These are phyloP conservation scores for Mythimna pallens DNA, from an alignment of 2,888 invertebrate genomes.

Conservation along the genomic window DNA sequence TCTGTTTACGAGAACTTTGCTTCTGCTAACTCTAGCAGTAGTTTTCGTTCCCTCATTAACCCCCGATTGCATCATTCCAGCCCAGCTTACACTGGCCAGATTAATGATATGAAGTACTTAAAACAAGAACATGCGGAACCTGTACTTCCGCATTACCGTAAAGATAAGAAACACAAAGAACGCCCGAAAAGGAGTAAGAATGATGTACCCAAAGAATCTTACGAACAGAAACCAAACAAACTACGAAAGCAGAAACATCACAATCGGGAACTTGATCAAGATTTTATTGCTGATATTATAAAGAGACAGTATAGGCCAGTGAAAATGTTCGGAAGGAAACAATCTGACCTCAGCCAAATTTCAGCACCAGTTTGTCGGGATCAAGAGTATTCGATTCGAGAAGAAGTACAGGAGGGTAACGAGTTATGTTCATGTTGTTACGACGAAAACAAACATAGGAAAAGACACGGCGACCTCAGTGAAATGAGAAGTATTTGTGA, in stretches of 20 bases:
- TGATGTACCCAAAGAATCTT: constrained; percentile 52
- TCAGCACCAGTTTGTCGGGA: constrained; percentile 86
- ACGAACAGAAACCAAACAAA: constrained; percentile 62
- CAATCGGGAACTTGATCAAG: constrained; percentile 73
- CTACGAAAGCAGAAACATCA: constrained; percentile 65
- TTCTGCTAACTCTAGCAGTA: constrained; percentile 71
- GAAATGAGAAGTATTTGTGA: constrained; percentile 83
- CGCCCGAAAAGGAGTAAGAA: constrained; percentile 46
- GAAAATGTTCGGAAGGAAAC: constrained; percentile 77
- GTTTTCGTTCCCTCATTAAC: constrained; percentile 74
- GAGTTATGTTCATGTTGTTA: constrained; percentile 81
- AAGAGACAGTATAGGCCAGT: constrained; percentile 82
- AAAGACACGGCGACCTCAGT: constrained; percentile 68
- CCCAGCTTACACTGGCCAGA: constrained; percentile 52
- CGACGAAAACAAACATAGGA: constrained; percentile 60
- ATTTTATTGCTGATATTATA: constrained; percentile 84
- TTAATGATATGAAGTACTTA: constrained; percentile 59
- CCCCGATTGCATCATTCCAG: constrained; percentile 57
- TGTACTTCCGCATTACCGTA: constrained; percentile 39
- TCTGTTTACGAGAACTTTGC: constrained; percentile 68
- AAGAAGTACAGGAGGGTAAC: constrained; percentile 71
- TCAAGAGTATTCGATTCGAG: constrained; percentile 73
- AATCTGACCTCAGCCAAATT: constrained; percentile 82
- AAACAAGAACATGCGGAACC: constrained; percentile 59
- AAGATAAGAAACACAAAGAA: constrained; percentile 63